Percentiles rank a stretch among this genome's conserved stretches.
Evolutionary conservation across 1,140 invertebrate species (phyloP).

Genomic region (Lepidotrigona ventralis): DNA sequence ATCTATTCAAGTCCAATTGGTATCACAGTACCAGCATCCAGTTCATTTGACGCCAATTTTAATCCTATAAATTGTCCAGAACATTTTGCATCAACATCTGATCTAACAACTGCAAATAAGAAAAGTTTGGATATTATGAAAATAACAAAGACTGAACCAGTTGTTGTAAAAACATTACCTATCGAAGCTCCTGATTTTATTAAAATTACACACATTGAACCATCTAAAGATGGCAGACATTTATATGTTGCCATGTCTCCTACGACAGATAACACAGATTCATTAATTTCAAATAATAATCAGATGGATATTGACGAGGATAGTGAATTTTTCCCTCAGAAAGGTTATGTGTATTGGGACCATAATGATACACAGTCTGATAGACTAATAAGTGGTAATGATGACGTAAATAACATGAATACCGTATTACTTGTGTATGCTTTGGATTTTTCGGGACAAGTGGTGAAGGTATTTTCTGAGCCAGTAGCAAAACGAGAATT

Average conservation of each 20-base stretch:
- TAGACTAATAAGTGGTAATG: constrained; percentile 71
- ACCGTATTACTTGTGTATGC: constrained; percentile 82
- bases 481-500: constrained; percentile 84
- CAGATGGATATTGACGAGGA: constrained; percentile 80
- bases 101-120: constrained; percentile 69
- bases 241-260: constrained; percentile 83
- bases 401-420: constrained; percentile 61
- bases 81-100: constrained; percentile 77
- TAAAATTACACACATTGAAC: constrained; percentile 82
- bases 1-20: constrained; percentile 70
- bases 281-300: constrained; percentile 70
- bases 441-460: constrained; percentile 81
- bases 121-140: constrained; percentile 71
- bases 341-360: constrained; percentile 78
- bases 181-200: constrained; percentile 74
- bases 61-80: constrained; percentile 73
- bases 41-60: constrained; percentile 73
- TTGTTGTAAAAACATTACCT: constrained; percentile 74
- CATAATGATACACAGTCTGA: constrained; percentile 73
- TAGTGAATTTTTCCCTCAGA: constrained; percentile 73
- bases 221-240: constrained; percentile 84
- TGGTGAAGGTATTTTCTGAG: constrained; percentile 82
- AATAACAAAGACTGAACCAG: constrained; percentile 72
- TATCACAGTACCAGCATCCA: constrained; percentile 66
- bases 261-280: constrained; percentile 40